Base-by-base conservation (phyloP, 2,797 vertebrate species). In the Pipistrellus kuhlii region DNA sequence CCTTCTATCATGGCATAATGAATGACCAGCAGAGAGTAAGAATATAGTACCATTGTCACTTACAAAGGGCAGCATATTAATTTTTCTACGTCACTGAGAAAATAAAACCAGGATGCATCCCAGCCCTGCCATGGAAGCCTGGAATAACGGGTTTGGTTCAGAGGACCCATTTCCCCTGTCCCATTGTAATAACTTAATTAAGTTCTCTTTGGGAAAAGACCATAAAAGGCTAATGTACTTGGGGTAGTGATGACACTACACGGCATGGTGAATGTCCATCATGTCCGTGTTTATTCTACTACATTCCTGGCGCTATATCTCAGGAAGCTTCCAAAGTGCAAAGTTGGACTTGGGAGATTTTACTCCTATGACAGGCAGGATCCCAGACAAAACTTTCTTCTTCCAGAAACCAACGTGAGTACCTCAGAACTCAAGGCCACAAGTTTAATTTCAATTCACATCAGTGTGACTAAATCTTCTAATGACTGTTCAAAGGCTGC, bases 391-490 rank as follows among this genome's bases (percentile, higher is more conserved):
- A 93, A 78, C 62, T 62, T 88, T 76, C 18, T 27, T 82, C 75
- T 95, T 93, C 21, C 68, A 14, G 71, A 93, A 90, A 76, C 66
- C 66, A 55, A 73, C 15, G 3, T 85, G 84, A 94, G 48, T 8
- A 8, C 32, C 41, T 94, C 51, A 91, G 53, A 88, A 82, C 59
- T 89, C 75, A 77, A 86, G 72, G 68, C 75, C 92, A 87, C 80
- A 94, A 93, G 44, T 75, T 95, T 68, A 64, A 92, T 92, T 89
- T 86, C 51, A 41, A 23, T 77, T 85, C 80, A 89, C 76, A 93
- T 95, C 71, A 78, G 13, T 27, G 69, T 97, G 96, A 96, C 80
- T 94, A 81, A 96, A 88, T 94, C 66, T 87, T 80, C 83, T 85
- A 85, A 91, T 89, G 83, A 96, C 85, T 95, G 59, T 95, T 93